Base-by-base conservation (phyloP, 1,140 invertebrate species). In the Bemisia tabaci region DNA sequence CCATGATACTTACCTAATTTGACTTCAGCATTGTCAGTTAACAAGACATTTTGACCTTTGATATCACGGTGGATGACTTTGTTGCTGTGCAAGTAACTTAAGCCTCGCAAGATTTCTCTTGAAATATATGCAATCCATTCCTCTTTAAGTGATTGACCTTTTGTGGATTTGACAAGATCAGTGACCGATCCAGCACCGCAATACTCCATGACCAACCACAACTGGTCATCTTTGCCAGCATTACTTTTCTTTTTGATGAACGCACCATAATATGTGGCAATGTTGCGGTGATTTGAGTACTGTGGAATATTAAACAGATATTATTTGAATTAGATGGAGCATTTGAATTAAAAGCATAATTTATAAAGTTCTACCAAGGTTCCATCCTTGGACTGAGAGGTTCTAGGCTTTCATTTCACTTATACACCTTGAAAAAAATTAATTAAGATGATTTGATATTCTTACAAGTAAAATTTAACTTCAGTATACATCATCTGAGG, bases 51-150 rank as follows among this genome's bases (percentile, higher is more conserved):
- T 79, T 99, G 97, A 59, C 97, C 97, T 81, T 99, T 99, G 72
- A 99, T 99, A 79, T 99, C 97, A 77, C 97, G 85, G 80, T 99
- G 97, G 74, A 99, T 99, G 62, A 99, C 95, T 86, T 97, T 98
- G 79, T 97, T 98, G 72, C 89, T 88, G 80, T 99, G 97, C 70
- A 99, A 86, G 84, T 99, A 97, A 76, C 91, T 92, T 59, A 99
- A 84, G 72, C 96, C 97, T 76, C 96, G 85, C 63, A 97, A 82
- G 71, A 98, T 98, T 81, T 99, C 97, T 70, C 95, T 84, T 77
- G 94, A 98, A 72, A 99, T 96, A 77, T 99, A 99, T 59, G 97
- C 95, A 76, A 99, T 99, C 96, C 97, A 99, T 81, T 99, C 97
- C 81, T 99, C 97, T 79, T 98, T 99, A 62, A 99, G 80, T 70